Percentiles rank a stretch among this genome's conserved stretches.
Evolutionary conservation across 2,113 vertebrate species (phyloP).

Genomic region (Trichechus manatus): DNA sequence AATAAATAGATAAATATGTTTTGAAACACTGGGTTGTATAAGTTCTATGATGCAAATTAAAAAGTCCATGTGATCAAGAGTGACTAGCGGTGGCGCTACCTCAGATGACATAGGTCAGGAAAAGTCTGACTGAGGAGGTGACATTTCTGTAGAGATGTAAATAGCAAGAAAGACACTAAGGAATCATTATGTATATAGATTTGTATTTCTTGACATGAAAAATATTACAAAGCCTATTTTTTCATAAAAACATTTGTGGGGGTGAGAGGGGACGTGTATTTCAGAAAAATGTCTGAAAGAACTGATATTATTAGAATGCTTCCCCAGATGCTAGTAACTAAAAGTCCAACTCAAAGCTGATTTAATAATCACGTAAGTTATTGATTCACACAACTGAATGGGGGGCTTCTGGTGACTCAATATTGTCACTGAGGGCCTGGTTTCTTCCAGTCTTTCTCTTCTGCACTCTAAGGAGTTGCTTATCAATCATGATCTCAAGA

Average conservation of each 20-base stretch:
- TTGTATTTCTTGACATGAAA: conserved; percentile 14
- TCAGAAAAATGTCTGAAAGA: background rate
- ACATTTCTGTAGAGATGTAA: background rate
- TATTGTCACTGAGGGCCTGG: background rate
- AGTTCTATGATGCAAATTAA: background rate
- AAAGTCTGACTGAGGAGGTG: background rate
- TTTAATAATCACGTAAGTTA: background rate
- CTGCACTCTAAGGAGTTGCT: background rate
- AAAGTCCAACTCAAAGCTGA: background rate
- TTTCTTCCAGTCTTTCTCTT: background rate
- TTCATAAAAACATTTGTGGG: background rate
- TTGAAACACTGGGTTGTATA: background rate
- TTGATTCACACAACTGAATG: background rate
- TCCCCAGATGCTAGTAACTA: background rate
- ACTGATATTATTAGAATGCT: background rate
- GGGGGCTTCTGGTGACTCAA: background rate
- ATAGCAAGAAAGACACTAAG: background rate
- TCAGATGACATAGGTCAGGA: background rate
- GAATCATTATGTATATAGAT: background rate
- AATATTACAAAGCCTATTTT: background rate
- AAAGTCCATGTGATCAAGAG: background rate
- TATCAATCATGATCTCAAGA: background rate
- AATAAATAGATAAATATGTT: background rate
- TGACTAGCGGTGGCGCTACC: background rate
- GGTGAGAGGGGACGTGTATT: accelerated